These are phyloP conservation scores for Murina feae DNA, from an alignment of 2,113 vertebrate genomes.

Conservation along the genomic window DNA sequence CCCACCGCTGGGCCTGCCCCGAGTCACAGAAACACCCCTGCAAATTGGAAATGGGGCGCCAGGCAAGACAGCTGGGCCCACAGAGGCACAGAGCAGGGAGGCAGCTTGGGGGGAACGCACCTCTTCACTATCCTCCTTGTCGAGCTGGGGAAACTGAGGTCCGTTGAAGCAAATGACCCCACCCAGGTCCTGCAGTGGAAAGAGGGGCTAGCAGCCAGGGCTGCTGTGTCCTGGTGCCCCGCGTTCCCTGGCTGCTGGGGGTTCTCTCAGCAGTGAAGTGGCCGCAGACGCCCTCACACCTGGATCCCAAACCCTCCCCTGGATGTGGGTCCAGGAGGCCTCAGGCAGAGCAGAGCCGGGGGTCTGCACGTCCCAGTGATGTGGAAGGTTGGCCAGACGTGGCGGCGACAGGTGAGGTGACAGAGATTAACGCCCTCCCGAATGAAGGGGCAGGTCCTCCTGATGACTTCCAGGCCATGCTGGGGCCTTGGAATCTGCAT, in stretches of 20 bases:
- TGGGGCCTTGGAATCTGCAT: neutral
- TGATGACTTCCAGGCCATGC: too few species aligned
- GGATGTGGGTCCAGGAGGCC: too few species aligned
- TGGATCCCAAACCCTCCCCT: accelerated
- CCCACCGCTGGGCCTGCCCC: constrained; percentile 56
- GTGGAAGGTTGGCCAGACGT: neutral
- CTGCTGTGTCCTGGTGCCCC: neutral
- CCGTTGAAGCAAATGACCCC: too few species aligned
- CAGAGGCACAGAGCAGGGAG: accelerated
- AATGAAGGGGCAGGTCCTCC: neutral
- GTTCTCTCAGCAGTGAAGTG: neutral
- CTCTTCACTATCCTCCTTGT: neutral
- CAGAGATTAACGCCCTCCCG: neutral
- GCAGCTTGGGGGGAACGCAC: accelerated
- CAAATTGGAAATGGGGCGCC: neutral
- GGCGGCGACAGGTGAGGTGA: accelerated
- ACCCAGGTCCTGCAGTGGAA: neutral
- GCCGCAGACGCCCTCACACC: neutral
- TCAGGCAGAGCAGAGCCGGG: neutral
- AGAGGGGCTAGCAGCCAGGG: neutral
- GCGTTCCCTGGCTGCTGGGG: neutral
- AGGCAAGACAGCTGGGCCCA: neutral
- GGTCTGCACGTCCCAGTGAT: neutral
- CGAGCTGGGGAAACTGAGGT: neutral
- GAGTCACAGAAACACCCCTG: neutral